Conservation (phyloP, 2,797 vertebrate species). For the Microchirus variegatus region DNA sequence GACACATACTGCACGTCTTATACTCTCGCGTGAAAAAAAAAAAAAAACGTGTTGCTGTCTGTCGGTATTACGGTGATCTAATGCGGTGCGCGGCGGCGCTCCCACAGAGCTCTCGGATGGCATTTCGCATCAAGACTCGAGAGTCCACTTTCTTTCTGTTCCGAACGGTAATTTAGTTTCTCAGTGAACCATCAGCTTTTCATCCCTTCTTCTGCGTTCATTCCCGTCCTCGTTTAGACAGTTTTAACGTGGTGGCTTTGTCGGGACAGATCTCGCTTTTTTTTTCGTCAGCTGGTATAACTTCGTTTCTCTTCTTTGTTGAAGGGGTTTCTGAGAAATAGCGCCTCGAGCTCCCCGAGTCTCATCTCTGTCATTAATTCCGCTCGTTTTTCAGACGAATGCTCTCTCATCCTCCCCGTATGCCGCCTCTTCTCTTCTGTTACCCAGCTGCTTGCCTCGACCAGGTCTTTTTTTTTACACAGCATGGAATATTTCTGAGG, state of each 20-base stretch:
- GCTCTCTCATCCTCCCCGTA: background rate
- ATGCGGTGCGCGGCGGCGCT: constrained; percentile 6
- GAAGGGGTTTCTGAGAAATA: background rate
- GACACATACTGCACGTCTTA: background rate
- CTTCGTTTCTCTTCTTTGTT: constrained; percentile 3
- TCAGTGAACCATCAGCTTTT: constrained; percentile 56
- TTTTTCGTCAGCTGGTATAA: constrained; percentile 4
- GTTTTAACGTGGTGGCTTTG: constrained; percentile 3
- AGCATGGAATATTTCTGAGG: constrained; percentile 14
- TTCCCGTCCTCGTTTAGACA: constrained; percentile 8
- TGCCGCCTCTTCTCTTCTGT: background rate
- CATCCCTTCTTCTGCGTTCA: constrained; percentile 5
- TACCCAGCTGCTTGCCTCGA: background rate
- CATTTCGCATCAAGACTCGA: constrained; percentile 23
- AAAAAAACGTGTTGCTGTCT: constrained; percentile 6
- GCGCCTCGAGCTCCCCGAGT: background rate
- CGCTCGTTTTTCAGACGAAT: constrained; percentile 15
- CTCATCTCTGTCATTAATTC: constrained; percentile 11
- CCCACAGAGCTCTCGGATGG: constrained; percentile 5
- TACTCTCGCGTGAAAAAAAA: constrained; percentile 1
- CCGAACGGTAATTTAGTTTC: constrained; percentile 24
- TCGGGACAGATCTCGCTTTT: constrained; percentile 13
- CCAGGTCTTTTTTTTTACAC: constrained; percentile 7
- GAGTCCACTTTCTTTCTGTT: constrained; percentile 16
- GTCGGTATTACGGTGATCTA: constrained; percentile 6